Evolutionary conservation across 1,140 invertebrate genomes (phyloP).

Genomic region (Parapsyche elsis): DNA sequence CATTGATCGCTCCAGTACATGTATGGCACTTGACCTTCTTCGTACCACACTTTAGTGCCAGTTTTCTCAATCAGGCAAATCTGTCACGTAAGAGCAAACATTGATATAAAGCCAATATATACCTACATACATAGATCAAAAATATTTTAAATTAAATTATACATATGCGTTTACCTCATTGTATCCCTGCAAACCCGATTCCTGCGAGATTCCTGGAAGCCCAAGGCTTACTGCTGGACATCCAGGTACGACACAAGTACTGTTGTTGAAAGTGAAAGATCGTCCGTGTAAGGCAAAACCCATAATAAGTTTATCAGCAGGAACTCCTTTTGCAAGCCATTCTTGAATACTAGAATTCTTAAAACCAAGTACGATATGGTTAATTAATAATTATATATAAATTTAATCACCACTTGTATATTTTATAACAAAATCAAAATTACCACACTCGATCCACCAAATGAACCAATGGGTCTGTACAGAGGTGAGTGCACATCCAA

Average conservation of each 20-base stretch:
- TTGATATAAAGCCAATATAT: not conserved
- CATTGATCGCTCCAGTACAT: conserved; percentile 61
- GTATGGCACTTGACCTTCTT: conserved; percentile 59
- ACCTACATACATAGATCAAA: not conserved
- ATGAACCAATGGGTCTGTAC: conserved; percentile 59
- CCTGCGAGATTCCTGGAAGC: conserved; percentile 75
- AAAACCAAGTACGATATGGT: not conserved
- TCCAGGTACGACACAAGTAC: conserved; percentile 60
- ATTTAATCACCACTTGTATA: not conserved
- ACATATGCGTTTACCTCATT: conserved; percentile 71
- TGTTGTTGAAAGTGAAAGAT: conserved; percentile 70
- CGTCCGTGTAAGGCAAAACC: conserved; percentile 78
- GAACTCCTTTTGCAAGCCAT: conserved; percentile 65
- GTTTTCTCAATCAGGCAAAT: conserved; percentile 39
- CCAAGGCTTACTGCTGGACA: conserved; percentile 70
- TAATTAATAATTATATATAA: not conserved
- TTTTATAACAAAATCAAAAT: conserved; percentile 42
- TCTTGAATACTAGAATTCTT: conserved; percentile 58
- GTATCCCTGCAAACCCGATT: conserved; percentile 79
- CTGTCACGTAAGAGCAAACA: conserved; percentile 4
- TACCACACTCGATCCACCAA: conserved; percentile 59
- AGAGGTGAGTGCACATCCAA: conserved; percentile 71
- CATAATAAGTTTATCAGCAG: conserved; percentile 73
- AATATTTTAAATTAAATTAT: not conserved
- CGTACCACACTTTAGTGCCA: conserved; percentile 34